Evolutionary conservation across 2,797 vertebrate genomes (phyloP).

Genomic region (Acanthiza pusilla): DNA sequence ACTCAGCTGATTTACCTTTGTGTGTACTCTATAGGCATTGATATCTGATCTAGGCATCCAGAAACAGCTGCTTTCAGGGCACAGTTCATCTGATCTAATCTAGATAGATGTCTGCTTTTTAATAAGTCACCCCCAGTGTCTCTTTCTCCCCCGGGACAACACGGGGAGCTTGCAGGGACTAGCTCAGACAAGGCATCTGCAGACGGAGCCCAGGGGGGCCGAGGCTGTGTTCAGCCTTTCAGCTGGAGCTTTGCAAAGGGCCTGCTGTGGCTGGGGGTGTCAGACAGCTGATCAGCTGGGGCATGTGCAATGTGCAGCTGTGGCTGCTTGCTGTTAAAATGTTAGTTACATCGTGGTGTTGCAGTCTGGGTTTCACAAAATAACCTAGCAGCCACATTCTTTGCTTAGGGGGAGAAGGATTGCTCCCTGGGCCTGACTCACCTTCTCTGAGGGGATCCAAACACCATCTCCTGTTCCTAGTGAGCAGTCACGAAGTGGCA

Average conservation of each 20-base stretch:
- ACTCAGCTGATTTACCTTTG: neutral
- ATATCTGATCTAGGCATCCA: neutral
- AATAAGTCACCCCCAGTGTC: neutral
- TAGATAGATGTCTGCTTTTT: neutral
- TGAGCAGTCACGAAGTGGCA: neutral
- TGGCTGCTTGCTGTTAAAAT: neutral
- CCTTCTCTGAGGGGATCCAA: neutral
- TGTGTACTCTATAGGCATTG: neutral
- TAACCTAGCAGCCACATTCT: neutral
- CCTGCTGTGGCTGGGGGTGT: neutral
- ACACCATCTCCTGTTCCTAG: neutral
- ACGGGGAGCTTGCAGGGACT: rapidly evolving
- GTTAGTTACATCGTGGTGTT: neutral
- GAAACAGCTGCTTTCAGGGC: neutral
- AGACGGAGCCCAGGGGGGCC: neutral
- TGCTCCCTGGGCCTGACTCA: neutral
- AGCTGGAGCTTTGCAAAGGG: neutral
- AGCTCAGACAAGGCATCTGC: neutral
- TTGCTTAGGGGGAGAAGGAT: neutral
- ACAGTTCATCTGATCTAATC: neutral
- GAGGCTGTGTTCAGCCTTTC: neutral
- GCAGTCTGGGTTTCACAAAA: neutral
- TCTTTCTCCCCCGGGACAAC: neutral
- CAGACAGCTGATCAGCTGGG: neutral
- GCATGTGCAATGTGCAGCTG: neutral